These are phyloP conservation scores for Drosophila auraria DNA, from an alignment of 1,140 invertebrate species.

Conservation along the genomic window DNA sequence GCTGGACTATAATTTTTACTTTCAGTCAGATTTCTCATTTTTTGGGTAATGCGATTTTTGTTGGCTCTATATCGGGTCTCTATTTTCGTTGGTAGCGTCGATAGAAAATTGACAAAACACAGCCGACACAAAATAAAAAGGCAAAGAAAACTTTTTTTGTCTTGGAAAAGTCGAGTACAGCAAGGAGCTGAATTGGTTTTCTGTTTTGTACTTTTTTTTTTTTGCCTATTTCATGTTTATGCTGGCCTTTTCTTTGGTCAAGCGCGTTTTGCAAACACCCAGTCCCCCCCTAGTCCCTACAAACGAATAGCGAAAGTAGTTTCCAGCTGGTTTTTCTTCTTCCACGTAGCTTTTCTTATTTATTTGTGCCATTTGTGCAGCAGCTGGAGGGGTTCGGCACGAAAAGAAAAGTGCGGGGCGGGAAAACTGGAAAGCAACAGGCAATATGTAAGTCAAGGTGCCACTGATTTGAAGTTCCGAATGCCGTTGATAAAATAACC, in stretches of 20 bases:
- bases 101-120: conserved; percentile 42
- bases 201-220: conserved; percentile 6
- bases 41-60: conserved; percentile 15
- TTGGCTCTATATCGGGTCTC: conserved; percentile 19
- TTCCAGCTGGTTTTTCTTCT: conserved; percentile 71
- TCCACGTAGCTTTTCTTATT: conserved; percentile 34
- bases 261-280: conserved; percentile 45
- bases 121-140: conserved; percentile 10
- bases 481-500: not conserved
- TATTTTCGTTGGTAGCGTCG: conserved; percentile 19
- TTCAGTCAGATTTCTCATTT: conserved; percentile 34
- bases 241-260: conserved; percentile 70
- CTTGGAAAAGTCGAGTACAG: conserved; percentile 60
- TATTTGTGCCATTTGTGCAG: conserved; percentile 78
- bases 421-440: conserved; percentile 54
- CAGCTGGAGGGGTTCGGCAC: conserved; percentile 31
- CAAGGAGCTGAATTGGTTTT: conserved; percentile 28
- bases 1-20: conserved; percentile 6
- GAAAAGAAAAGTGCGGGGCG: conserved; percentile 14
- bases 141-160: conserved; percentile 68
- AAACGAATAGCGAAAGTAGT: conserved; percentile 76
- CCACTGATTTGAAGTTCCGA: conserved; percentile 16
- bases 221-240: conserved; percentile 63
- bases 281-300: conserved; percentile 7
- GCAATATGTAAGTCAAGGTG: conserved; percentile 58